Percentiles rank a stretch among this genome's conserved stretches.
Conservation (phyloP, 2,113 vertebrate species). For the Anhinga rufa region DNA sequence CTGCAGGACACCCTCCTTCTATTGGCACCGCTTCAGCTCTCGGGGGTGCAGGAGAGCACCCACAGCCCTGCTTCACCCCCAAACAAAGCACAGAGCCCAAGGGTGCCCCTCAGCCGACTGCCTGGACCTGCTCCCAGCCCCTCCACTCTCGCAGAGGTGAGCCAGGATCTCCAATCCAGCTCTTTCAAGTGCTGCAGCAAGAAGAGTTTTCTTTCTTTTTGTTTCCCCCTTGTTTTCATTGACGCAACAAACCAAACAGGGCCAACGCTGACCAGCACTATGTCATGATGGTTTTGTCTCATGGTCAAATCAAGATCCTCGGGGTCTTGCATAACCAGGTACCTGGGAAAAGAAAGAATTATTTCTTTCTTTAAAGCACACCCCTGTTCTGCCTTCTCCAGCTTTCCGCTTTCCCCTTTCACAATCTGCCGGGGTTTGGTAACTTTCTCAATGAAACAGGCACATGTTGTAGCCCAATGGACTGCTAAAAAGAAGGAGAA, state of each 20-base stretch:
- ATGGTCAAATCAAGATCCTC: background rate
- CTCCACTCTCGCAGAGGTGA: background rate
- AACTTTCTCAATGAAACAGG: conserved; percentile 10
- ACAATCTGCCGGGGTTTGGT: background rate
- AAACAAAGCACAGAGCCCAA: background rate
- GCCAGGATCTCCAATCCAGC: background rate
- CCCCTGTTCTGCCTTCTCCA: background rate
- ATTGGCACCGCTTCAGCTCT: background rate
- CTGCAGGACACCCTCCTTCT: background rate
- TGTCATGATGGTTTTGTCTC: background rate
- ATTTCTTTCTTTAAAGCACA: background rate
- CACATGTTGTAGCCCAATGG: background rate
- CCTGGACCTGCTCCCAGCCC: background rate
- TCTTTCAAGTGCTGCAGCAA: background rate
- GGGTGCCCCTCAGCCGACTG: background rate
- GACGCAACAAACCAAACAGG: background rate
- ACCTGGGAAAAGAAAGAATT: background rate
- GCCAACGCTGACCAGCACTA: background rate
- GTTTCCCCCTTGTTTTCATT: background rate
- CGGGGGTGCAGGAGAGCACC: background rate
- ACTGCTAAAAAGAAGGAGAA: background rate
- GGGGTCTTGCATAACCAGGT: background rate
- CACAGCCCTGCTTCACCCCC: background rate
- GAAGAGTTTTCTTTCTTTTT: background rate
- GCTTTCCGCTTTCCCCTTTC: background rate